These are phyloP conservation scores for Trachymyrmex septentrionalis DNA, from an alignment of 1,140 invertebrate species.

Conservation along the genomic window DNA sequence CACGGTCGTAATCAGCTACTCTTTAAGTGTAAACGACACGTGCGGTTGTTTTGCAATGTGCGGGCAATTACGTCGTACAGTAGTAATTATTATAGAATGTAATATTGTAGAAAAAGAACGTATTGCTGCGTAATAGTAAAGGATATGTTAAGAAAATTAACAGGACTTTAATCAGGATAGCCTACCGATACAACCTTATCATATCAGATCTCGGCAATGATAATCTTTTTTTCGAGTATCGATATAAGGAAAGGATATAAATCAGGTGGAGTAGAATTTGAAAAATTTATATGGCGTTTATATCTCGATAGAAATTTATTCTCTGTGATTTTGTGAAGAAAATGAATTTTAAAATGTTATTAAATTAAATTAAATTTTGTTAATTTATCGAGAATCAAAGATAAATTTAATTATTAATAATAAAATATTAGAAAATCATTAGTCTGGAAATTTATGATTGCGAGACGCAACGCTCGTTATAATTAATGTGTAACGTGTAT, in stretches of 20 bases:
- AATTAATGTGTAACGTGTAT: not conserved
- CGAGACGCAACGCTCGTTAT: not conserved
- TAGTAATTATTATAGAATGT: slow-evolving; percentile 30
- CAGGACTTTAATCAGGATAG: not conserved
- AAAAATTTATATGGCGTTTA: not conserved
- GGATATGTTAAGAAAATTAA: not conserved
- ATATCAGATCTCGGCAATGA: not conserved
- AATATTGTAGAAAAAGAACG: slow-evolving; percentile 9
- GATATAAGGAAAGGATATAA: not conserved
- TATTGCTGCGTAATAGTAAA: not conserved
- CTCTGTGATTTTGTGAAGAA: not conserved
- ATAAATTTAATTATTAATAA: too few relatives aligned
- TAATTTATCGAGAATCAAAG: too few relatives aligned
- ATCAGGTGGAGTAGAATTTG: not conserved
- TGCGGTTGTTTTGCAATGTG: not conserved
- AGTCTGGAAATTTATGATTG: not conserved
- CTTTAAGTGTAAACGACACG: slow-evolving; percentile 41
- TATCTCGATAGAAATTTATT: not conserved
- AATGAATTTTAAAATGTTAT: not conserved
- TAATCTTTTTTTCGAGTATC: not conserved
- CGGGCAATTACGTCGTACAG: slow-evolving; percentile 16
- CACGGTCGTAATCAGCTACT: slow-evolving; percentile 26
- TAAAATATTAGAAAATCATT: not conserved
- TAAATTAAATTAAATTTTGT: too few relatives aligned
- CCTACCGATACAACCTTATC: not conserved